These are phyloP conservation scores for Eupithecia exiguata DNA, from an alignment of 2,888 invertebrate genomes.

Conservation along the genomic window DNA sequence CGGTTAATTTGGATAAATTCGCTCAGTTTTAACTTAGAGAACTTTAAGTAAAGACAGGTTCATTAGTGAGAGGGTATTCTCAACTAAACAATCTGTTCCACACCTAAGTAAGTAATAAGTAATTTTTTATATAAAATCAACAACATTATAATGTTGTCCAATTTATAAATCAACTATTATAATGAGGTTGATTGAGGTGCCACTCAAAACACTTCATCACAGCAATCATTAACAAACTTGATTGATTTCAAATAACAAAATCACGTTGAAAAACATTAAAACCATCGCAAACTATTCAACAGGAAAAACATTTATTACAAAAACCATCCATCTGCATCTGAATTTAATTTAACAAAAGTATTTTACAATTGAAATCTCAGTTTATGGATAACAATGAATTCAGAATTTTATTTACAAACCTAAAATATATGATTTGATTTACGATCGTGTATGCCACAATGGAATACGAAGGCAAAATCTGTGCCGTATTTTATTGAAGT, in stretches of 20 bases:
- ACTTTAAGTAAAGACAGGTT: not conserved
- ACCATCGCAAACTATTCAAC: not conserved
- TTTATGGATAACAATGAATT: constrained; percentile 21
- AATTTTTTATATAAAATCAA: not conserved
- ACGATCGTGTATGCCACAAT: constrained; percentile 4
- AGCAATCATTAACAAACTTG: not conserved
- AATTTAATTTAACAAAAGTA: constrained; percentile 9
- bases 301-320: constrained; percentile 9
- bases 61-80: not conserved
- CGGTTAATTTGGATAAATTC: no score
- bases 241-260: not conserved
- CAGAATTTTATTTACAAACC: constrained; percentile 16
- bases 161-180: not conserved
- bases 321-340: constrained; percentile 7
- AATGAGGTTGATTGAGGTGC: not conserved
- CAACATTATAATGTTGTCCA: not conserved
- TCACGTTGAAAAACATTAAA: not conserved
- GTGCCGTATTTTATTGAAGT: not conserved
- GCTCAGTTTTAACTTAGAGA: no score
- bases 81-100: not conserved
- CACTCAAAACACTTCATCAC: not conserved
- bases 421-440: constrained; percentile 19
- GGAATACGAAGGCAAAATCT: not conserved
- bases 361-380: constrained; percentile 2
- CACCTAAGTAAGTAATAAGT: not conserved